These are phyloP conservation scores for Habropoda laboriosa DNA, from an alignment of 1,140 invertebrate species.

Conservation along the genomic window DNA sequence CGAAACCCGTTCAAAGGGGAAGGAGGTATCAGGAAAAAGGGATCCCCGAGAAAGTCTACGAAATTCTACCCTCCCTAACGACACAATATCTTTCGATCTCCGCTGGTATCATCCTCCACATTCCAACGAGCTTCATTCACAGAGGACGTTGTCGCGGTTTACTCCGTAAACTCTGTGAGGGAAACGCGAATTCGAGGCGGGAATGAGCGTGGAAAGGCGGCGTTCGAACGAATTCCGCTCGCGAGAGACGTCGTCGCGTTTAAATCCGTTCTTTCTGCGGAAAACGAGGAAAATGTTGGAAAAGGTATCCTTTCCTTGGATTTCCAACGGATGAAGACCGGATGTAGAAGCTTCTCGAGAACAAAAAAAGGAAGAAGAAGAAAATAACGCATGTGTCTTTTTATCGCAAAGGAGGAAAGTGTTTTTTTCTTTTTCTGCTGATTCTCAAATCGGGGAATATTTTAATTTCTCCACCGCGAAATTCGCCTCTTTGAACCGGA, in stretches of 20 bases:
- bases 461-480: no score
- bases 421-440: no score
- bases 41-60: neutral
- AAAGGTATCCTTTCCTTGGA: no score
- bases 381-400: no score
- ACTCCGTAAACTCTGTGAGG: neutral
- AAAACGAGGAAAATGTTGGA: no score
- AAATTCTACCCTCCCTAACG: neutral
- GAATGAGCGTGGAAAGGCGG: no score
- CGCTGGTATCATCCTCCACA: neutral
- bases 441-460: no score
- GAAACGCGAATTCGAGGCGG: neutral
- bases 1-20: neutral
- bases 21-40: neutral
- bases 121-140: neutral
- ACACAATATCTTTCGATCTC: neutral
- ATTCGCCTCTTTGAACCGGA: neutral
- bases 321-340: no score
- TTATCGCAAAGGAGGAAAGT: no score
- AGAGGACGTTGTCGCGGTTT: neutral
- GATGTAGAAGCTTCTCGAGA: no score
- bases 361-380: no score
- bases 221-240: neutral
- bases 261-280: neutral
- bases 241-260: neutral